These are phyloP conservation scores for Chloromyia formosa DNA, from an alignment of 2,888 invertebrate species.

Conservation along the genomic window DNA sequence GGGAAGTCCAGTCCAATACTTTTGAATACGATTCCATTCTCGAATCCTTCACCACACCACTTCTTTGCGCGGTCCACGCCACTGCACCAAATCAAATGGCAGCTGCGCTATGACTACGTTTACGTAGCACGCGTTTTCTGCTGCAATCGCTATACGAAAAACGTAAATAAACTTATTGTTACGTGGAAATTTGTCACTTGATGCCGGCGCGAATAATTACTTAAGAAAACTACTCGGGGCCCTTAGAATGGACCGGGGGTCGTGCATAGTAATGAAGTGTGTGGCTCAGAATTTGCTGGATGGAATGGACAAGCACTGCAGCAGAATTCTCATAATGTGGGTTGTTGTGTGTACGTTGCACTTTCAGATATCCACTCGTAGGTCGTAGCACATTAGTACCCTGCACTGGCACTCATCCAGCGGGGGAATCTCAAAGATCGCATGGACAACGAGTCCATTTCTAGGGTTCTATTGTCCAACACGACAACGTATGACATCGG, in stretches of 20 bases:
- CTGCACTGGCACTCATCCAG: neutral
- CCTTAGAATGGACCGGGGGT: constrained; percentile 17
- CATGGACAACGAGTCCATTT: constrained; percentile 14
- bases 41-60: no score
- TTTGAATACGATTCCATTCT: no score
- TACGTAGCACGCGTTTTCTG: constrained; percentile 20
- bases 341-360: constrained; percentile 23
- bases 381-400: constrained; percentile 8
- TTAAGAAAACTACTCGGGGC: constrained; percentile 22
- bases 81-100: no score
- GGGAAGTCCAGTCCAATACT: no score
- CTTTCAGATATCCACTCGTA: no score
- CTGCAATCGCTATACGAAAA: constrained; percentile 2
- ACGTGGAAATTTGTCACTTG: constrained; percentile 42
- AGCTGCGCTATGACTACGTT: neutral
- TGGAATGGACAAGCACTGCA: neutral
- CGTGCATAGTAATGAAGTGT: constrained; percentile 35
- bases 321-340: constrained; percentile 17
- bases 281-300: neutral
- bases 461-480: neutral
- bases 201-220: constrained; percentile 42
- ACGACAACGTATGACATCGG: constrained; percentile 16
- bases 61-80: no score
- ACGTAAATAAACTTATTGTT: constrained; percentile 37
- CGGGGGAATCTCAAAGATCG: constrained; percentile 26